These are phyloP conservation scores for Haliclona indistincta DNA, from an alignment of 37 sponge, comb jelly and placozoan species.

Conservation along the genomic window DNA sequence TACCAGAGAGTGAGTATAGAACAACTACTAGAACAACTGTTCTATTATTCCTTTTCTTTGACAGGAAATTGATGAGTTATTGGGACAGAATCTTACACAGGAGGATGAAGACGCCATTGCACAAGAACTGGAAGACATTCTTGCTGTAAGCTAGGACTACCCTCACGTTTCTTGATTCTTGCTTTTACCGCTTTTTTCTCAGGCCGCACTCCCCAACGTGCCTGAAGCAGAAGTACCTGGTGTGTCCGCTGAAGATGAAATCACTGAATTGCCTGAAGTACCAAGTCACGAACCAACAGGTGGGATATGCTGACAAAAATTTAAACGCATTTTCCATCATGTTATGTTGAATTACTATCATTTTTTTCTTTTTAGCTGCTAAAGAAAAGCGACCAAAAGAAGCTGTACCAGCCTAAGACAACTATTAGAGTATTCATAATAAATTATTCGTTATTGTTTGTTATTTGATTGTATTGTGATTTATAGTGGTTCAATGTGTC, in stretches of 20 bases:
- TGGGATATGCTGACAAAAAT: not conserved
- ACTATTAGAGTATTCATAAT: no score
- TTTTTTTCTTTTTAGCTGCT: not conserved
- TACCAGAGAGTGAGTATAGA: slow-evolving; percentile 84
- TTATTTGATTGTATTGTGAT: no score
- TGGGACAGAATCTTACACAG: slow-evolving; percentile 80
- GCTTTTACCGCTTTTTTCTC: not conserved
- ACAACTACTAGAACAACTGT: not conserved
- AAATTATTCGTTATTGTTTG: no score
- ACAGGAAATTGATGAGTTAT: slow-evolving; percentile 92
- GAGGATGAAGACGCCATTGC: slow-evolving; percentile 92
- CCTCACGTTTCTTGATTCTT: slow-evolving; percentile 9
- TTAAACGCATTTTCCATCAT: not conserved
- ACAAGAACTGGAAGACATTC: slow-evolving; percentile 74
- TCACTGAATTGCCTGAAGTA: slow-evolving; percentile 27
- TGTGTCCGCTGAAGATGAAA: not conserved
- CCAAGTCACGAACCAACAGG: slow-evolving; percentile 27
- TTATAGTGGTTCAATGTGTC: no score
- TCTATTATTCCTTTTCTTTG: not conserved
- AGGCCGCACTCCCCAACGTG: slow-evolving; percentile 25
- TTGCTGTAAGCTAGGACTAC: slow-evolving; percentile 25
- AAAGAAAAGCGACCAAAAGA: no score
- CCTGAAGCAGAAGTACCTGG: slow-evolving; percentile 13
- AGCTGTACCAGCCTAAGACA: no score
- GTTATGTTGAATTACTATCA: not conserved